These are phyloP conservation scores for Cheilosia impressa DNA, from an alignment of 2,888 invertebrate genomes.

Conservation along the genomic window DNA sequence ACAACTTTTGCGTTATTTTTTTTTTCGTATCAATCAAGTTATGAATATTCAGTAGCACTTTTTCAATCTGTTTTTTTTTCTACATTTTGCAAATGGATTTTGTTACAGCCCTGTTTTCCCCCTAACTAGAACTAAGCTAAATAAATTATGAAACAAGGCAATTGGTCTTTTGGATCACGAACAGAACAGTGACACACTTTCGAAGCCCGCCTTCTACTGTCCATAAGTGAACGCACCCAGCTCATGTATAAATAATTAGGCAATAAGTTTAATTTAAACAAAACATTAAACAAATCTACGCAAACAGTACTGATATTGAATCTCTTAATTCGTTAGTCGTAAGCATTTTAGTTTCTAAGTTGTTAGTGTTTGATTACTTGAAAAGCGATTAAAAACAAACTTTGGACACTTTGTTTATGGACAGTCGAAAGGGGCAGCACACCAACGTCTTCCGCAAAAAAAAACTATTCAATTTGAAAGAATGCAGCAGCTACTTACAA, in stretches of 20 bases:
- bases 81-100: slow-evolving; percentile 45
- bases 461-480: slow-evolving; percentile 84
- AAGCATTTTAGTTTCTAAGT: slow-evolving; percentile 37
- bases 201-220: slow-evolving; percentile 31
- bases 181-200: neutral
- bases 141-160: slow-evolving; percentile 50
- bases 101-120: slow-evolving; percentile 34
- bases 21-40: neutral
- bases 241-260: slow-evolving; percentile 56
- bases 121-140: slow-evolving; percentile 41
- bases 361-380: slow-evolving; percentile 27
- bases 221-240: slow-evolving; percentile 62
- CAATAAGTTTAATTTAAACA: slow-evolving; percentile 4
- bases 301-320: slow-evolving; percentile 74
- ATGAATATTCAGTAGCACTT: slow-evolving; percentile 26
- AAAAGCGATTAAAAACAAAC: slow-evolving; percentile 27
- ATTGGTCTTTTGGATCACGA: neutral
- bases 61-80: slow-evolving; percentile 30
- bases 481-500: slow-evolving; percentile 9
- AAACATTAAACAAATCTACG: slow-evolving; percentile 24
- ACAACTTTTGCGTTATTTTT: neutral
- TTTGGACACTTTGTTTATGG: slow-evolving; percentile 67
- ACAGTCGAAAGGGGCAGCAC: slow-evolving; percentile 14
- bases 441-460: neutral
- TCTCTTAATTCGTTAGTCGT: slow-evolving; percentile 66